Base-by-base conservation (phyloP, 2,888 invertebrate genomes). In the Nemoura dubitans region DNA sequence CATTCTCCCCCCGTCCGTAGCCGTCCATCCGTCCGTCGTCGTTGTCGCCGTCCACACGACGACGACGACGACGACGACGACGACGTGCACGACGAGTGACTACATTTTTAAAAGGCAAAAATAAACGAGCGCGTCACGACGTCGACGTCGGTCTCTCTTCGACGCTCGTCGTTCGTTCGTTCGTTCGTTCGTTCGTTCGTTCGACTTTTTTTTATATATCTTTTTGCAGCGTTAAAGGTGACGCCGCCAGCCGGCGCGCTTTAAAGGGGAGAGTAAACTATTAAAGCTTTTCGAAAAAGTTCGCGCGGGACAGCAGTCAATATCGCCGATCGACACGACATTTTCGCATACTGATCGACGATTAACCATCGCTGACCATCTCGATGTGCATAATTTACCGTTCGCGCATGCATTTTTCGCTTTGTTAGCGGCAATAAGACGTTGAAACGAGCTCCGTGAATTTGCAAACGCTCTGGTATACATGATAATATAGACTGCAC, bases 41-140 rank as follows among this genome's bases (percentile, higher is more conserved):
- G 59, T 1, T 21, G 6, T 14, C 21, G 59, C 7, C 26, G 6
- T 16, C 81, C 3, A 28, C 36, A 82, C 85, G 81, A 82, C 43
- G 30, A 26, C 59, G 86, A 83, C 42, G 82, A 1, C 76, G 59
- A 59, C 14, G 84, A 30, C 28, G 21, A 77, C 7, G n/a, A 3
- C n/a, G 42, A 21, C 81, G 26, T 28, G 78, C 28, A 29, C 28
- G 29, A 81, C 81, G 81, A 29, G 28, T 59, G 81, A 81, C 29
- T 81, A 81, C 81, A 30, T 84, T 85, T 86, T 87, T 87, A 87
- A 85, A 87, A 87, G 85, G 85, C 86, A 87, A 87, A 87, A 87
- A 87, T 87, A 87, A 87, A 87, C 86, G 43, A 85, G 78, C 86
- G 43, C 85, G 86, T 84, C 86, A 87, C 86, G 59, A 30, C 86